Conservation (phyloP, 1,140 invertebrate genomes). For the Platyscapa corneri region DNA sequence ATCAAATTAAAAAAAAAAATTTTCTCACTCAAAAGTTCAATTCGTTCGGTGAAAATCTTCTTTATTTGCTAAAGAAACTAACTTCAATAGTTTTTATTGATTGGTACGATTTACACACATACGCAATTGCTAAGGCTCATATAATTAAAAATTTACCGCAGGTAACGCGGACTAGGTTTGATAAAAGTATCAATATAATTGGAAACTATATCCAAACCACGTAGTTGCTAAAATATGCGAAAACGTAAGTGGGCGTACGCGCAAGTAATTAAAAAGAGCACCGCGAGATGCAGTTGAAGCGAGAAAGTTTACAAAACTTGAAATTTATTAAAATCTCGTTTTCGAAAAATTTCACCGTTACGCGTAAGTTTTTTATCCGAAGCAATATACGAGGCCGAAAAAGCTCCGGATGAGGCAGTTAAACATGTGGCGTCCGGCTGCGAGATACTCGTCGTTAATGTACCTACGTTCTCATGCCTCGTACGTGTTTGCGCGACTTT, state of each 20-base stretch:
- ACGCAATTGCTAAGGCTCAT: background rate
- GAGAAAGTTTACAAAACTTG: background rate
- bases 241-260: background rate
- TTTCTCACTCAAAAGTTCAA: too few species aligned
- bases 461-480: too few species aligned
- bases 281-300: background rate
- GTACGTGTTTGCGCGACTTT: conserved; percentile 1
- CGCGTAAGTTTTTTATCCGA: background rate
- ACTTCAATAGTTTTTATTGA: too few species aligned
- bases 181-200: background rate
- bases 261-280: background rate
- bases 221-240: background rate
- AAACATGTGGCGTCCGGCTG: conserved; percentile 19
- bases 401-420: conserved; percentile 8
- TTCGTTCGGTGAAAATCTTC: too few species aligned
- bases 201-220: background rate
- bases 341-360: conserved; percentile 1
- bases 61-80: too few species aligned
- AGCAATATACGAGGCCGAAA: background rate
- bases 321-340: conserved; percentile 6
- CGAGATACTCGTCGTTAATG: background rate
- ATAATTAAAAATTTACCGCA: too few species aligned
- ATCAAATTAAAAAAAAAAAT: too few species aligned
- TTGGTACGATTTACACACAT: too few species aligned
- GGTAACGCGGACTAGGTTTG: background rate